Conservation (phyloP, 2,113 vertebrate species). For the Dissostichus mawsoni region DNA sequence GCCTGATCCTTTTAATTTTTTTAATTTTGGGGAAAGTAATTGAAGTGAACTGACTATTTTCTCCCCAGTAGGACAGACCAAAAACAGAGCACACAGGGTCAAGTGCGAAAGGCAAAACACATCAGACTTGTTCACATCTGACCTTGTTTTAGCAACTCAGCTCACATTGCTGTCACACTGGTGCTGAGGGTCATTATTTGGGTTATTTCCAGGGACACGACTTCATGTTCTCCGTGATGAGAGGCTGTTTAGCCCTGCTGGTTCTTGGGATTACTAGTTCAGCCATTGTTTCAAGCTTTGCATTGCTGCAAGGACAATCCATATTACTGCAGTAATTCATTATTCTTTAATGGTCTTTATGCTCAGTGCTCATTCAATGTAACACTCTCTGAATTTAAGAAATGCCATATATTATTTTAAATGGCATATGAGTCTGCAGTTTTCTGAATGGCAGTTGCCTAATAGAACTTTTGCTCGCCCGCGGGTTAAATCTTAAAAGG, state of each 20-base stretch:
- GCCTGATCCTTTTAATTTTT: constrained; percentile 17
- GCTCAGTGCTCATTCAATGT: constrained; percentile 24
- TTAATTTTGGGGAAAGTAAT: constrained; percentile 23
- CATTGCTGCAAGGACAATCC: constrained; percentile 22
- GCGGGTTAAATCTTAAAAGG: constrained; percentile 35
- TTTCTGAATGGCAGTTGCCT: constrained; percentile 51
- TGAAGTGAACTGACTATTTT: constrained; percentile 73
- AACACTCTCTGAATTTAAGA: constrained; percentile 27
- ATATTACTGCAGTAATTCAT: constrained; percentile 30
- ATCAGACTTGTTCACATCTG: constrained; percentile 42
- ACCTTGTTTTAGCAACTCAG: constrained; percentile 47
- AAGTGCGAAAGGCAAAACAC: constrained; percentile 25
- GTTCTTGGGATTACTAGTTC: constrained; percentile 26
- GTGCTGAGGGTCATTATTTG: constrained; percentile 35
- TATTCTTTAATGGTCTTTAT: constrained; percentile 41
- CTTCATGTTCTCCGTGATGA: not conserved
- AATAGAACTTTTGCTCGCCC: constrained; percentile 41
- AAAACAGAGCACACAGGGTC: constrained; percentile 39
- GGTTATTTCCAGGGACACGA: constrained; percentile 34
- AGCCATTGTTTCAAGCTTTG: constrained; percentile 13
- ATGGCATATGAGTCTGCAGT: constrained; percentile 46
- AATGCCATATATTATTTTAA: constrained; percentile 25
- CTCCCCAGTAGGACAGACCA: constrained; percentile 31
- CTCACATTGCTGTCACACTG: constrained; percentile 27
- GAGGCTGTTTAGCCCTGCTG: not conserved